Evolutionary conservation across 1,140 invertebrate genomes (phyloP), one percentile per base, ranked within the genome.

Genomic region (Drosophila yakuba): DNA sequence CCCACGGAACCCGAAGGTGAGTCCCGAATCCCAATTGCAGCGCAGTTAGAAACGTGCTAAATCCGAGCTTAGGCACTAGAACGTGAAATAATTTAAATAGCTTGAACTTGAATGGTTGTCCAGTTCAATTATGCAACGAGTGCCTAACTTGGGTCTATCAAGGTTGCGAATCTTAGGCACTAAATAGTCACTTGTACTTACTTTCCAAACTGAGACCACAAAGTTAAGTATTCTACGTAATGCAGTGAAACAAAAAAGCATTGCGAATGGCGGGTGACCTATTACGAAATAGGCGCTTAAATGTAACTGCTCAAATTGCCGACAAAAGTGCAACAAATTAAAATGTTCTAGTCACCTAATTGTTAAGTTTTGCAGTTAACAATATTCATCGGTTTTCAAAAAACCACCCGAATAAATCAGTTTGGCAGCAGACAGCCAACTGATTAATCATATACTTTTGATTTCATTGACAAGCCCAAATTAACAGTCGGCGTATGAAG

Each of bases 401-500:
- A 23, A 20, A 10, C 2, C 14, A 15, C 0, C 23, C 12, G 6
- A 23, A 8, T 32, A 68, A 38, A 47, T 35, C 12, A 23, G 15
- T 50, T 45, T n/a, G 48, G 28, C 38, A 60, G 58, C 47, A 23
- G 15, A 12, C 69, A 14, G 50, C 47, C 47, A 44, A 61, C 15
- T 32, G 52, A 59, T 50, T 56, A 71, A 73, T 76, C 61, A 64
- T 68, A 58, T 32, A 57, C 45, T 60, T 64, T 68, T 43, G 47
- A 58, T 77, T 74, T 78, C 77, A 78, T 78, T 85, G 81, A 59
- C 51, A 78, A 78, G 50, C 28, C 57, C 20, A 80, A 67, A 84
- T 84, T 80, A 74, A 69, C 63, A 84, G 62, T 80, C 73, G 12
- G 41, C 35, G 47, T 55, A 54, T 64, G 59, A 43, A 35, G 47